Percentiles rank a stretch among this genome's conserved stretches.
These are phyloP conservation scores for Cacatua alba DNA, from an alignment of 2,113 vertebrate species.

Conservation along the genomic window DNA sequence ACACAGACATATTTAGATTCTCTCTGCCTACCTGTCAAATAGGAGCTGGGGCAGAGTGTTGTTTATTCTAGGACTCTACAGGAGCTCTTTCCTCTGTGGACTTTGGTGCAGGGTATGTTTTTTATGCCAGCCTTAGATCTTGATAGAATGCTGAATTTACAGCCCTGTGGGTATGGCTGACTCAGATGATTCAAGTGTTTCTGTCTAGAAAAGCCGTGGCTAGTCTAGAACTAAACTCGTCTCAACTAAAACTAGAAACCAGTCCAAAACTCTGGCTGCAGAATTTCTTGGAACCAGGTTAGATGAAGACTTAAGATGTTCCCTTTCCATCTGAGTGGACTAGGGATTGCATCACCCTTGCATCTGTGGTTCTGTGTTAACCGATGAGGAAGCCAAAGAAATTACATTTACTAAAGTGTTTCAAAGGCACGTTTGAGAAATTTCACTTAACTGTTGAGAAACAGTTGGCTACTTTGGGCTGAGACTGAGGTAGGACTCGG, in stretches of 20 bases:
- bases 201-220: not conserved
- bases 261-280: not conserved
- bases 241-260: not conserved
- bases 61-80: constrained; percentile 48
- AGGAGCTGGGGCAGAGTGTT: not conserved
- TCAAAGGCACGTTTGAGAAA: not conserved
- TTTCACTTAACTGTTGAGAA: not conserved
- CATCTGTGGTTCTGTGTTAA: not conserved
- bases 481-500: not conserved
- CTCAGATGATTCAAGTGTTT: not conserved
- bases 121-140: not conserved
- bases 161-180: not conserved
- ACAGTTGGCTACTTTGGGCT: not conserved
- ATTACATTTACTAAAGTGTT: not conserved
- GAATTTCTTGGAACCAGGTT: not conserved
- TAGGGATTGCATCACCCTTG: not conserved
- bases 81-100: constrained; percentile 49
- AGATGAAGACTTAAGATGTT: not conserved
- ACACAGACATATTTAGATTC: not conserved
- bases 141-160: not conserved
- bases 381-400: not conserved
- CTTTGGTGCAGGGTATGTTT: not conserved
- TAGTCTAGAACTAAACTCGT: not conserved
- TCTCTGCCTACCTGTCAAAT: not conserved
- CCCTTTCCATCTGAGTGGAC: not conserved